Evolutionary conservation across 2,888 invertebrate species (phyloP).

Genomic region (Dryadula phaetusa): DNA sequence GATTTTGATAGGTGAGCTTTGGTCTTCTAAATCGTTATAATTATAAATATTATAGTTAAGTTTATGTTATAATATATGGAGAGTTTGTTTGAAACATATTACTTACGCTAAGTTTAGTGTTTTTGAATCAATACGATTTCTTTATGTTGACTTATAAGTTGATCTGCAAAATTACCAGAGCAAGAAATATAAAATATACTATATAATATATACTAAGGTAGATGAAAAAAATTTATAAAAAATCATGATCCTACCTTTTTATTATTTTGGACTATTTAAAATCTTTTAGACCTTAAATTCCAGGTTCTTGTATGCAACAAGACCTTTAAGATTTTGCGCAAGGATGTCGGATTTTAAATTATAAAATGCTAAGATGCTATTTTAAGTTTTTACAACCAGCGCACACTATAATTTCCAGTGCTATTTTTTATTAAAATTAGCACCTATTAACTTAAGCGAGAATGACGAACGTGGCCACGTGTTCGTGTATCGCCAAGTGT

Average conservation of each 20-base stretch:
- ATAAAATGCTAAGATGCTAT: slow-evolving; percentile 10
- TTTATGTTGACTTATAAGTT: too few species aligned
- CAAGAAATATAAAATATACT: too few species aligned
- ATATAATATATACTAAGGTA: too few species aligned
- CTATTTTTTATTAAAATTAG: slow-evolving; percentile 43
- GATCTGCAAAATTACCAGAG: too few species aligned
- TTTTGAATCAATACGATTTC: too few species aligned
- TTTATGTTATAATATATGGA: background rate
- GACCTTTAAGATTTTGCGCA: background rate
- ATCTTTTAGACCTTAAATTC: too few species aligned
- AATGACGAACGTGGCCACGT: slow-evolving; percentile 38
- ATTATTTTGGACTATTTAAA: too few species aligned
- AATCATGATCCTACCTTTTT: too few species aligned
- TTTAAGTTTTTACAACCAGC: slow-evolving; percentile 33
- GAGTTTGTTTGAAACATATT: background rate
- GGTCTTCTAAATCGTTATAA: background rate
- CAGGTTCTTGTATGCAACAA: too few species aligned
- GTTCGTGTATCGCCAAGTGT: slow-evolving; percentile 36
- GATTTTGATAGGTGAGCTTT: slow-evolving; percentile 92
- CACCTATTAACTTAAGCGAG: slow-evolving; percentile 40
- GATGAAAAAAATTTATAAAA: too few species aligned
- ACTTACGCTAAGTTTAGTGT: too few species aligned
- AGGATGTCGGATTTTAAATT: background rate
- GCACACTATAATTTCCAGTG: slow-evolving; percentile 35
- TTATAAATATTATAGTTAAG: background rate